Conservation (phyloP, 2,113 vertebrate genomes). For the Ceyx melanurus region DNA sequence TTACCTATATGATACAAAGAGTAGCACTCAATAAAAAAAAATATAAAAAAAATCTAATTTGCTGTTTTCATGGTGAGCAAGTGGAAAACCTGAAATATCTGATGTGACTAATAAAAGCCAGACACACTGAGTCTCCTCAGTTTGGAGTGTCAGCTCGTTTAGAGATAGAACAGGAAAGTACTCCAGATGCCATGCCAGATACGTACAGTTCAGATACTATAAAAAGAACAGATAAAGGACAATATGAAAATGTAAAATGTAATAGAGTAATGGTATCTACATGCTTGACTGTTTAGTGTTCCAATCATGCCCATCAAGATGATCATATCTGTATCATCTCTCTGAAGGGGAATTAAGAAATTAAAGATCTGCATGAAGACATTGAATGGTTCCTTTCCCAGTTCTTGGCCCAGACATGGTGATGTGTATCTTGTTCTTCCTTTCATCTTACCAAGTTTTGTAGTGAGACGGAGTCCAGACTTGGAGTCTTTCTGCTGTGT, state of each 20-base stretch:
- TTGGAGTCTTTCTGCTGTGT: not conserved
- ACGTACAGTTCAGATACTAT: not conserved
- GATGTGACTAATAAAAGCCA: slow-evolving; percentile 37
- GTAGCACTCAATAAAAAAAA: not conserved
- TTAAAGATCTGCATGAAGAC: not conserved
- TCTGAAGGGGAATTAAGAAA: not conserved
- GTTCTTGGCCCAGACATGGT: not conserved
- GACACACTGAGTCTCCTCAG: not conserved
- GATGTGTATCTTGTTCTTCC: not conserved
- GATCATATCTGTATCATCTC: not conserved
- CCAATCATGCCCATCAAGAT: not conserved
- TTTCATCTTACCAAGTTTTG: not conserved
- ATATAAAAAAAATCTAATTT: not conserved
- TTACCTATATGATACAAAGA: not conserved
- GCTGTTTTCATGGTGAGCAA: not conserved
- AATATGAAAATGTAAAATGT: not conserved
- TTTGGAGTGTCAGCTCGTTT: not conserved
- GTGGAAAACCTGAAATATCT: slow-evolving; percentile 16
- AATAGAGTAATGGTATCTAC: not conserved
- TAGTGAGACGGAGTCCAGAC: not conserved
- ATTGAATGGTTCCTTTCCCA: not conserved
- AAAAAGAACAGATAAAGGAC: not conserved
- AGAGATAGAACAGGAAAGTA: slow-evolving; percentile 7
- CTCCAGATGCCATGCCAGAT: not conserved
- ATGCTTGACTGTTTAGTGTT: not conserved